A percentile compares a stretch with the other conserved stretches of the same genome.
These are phyloP conservation scores for Nesogale talazaci DNA, from an alignment of 2,113 vertebrate species.

Conservation along the genomic window DNA sequence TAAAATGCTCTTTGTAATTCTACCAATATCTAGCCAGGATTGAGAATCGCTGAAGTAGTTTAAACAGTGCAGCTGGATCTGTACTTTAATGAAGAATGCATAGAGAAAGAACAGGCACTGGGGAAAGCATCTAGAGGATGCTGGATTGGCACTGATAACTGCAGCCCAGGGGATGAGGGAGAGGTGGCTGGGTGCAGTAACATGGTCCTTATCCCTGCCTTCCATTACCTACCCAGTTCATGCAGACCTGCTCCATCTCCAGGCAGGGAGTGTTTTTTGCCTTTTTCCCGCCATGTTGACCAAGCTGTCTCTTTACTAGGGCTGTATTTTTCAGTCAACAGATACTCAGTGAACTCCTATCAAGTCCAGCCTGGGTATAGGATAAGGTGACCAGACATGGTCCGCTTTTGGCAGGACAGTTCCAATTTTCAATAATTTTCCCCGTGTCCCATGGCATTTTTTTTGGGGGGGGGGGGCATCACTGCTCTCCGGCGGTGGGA, in stretches of 20 bases:
- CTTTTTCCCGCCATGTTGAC: not conserved
- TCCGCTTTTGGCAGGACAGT: no score
- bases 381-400: no score
- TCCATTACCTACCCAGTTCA: not conserved
- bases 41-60: slow-evolving; percentile 41
- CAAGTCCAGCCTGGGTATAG: not conserved
- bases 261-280: not conserved
- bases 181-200: not conserved
- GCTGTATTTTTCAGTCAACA: slow-evolving; percentile 34
- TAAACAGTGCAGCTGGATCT: not conserved
- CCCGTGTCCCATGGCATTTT: no score
- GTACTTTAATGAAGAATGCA: not conserved
- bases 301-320: not conserved
- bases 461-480: no score
- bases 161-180: not conserved
- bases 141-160: not conserved
- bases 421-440: no score
- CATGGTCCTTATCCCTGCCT: not conserved
- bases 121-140: not conserved
- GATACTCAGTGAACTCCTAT: not conserved
- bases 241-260: not conserved
- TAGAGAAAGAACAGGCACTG: not conserved
- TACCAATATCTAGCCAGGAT: not conserved
- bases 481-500: no score
- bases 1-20: not conserved